Conservation (phyloP, 2,113 vertebrate species). For the Alligator mississippiensis region DNA sequence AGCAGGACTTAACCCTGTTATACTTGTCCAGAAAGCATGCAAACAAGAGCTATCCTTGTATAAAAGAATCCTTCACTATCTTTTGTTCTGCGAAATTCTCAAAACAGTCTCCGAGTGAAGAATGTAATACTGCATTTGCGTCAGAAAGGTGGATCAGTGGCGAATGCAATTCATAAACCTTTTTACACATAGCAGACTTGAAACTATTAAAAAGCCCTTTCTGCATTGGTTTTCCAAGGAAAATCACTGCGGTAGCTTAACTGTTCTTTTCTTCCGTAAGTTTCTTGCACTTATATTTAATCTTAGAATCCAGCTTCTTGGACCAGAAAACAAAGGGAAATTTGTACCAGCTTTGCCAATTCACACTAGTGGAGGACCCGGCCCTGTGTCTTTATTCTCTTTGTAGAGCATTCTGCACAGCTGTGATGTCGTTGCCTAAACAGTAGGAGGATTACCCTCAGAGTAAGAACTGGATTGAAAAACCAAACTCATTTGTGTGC, state of each 20-base stretch:
- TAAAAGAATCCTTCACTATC: neutral
- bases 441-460: fast-evolving
- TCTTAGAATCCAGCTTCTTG: constrained; percentile 52
- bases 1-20: neutral
- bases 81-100: neutral
- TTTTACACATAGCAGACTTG: constrained; percentile 15
- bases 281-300: constrained; percentile 6
- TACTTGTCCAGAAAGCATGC: neutral
- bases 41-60: neutral
- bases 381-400: neutral
- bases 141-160: constrained; percentile 22
- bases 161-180: constrained; percentile 21
- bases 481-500: fast-evolving
- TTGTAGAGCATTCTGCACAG: neutral
- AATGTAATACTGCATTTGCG: neutral
- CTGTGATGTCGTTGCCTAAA: neutral
- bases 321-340: constrained; percentile 17
- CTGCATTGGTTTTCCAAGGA: neutral
- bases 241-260: neutral
- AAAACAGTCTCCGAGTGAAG: neutral
- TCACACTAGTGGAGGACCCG: constrained; percentile 18
- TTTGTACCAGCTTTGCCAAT: neutral
- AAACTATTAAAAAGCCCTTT: neutral
- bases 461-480: fast-evolving
- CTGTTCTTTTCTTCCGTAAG: constrained; percentile 35